Base-by-base conservation (phyloP, 2,113 vertebrate species). In the Eudyptes chrysolophus region DNA sequence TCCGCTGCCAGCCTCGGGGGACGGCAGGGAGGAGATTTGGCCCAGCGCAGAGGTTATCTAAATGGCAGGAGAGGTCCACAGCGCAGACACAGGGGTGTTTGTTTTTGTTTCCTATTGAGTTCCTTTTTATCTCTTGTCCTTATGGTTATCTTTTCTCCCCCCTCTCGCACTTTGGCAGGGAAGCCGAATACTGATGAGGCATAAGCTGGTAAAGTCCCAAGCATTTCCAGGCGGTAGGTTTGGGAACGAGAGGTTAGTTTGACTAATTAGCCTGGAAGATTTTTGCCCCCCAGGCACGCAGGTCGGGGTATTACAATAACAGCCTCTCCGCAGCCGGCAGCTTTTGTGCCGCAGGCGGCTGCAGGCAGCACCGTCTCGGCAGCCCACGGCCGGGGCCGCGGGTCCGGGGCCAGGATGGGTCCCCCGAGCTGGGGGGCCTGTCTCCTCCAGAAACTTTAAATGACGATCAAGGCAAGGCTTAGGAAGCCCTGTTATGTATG, bases 121-220 rank as follows among this genome's bases (percentile, higher is more conserved):
- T 57, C 60, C 82, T 62, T 55, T 87, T 91, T 92, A 92, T 94
- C 72, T 94, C 94, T 27, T 42, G 88, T 34, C 70, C 87, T 95
- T 70, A 42, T 60, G 81, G 65, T 94, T 95, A 90, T 96, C 84
- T 78, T 11, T 26, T 9, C 40, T 78, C 19, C 87, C 83, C 68
- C 49, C 19, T 79, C 49, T 32, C 13, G 2, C 13, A 26, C 76
- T 21, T 94, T 96, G 94, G 76, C 89, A 97, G 78, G 65, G 89
- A 46, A n/a, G 55, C 8, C 10, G 78, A 95, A 87, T 94, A 36
- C 69, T 93, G 72, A 90, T 94, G 82, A 97, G 54, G 15, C 3
- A 21, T 52, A 52, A 34, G 76, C 71, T 94, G 85, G 29, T 74
- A 1, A 5, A 11, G 60, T 27, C 79, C 88, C 94, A 68, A 32